phyloP scores from a whole-genome alignment of 2,797 vertebrate genomes.

The Anguilla marmorata region DNA sequence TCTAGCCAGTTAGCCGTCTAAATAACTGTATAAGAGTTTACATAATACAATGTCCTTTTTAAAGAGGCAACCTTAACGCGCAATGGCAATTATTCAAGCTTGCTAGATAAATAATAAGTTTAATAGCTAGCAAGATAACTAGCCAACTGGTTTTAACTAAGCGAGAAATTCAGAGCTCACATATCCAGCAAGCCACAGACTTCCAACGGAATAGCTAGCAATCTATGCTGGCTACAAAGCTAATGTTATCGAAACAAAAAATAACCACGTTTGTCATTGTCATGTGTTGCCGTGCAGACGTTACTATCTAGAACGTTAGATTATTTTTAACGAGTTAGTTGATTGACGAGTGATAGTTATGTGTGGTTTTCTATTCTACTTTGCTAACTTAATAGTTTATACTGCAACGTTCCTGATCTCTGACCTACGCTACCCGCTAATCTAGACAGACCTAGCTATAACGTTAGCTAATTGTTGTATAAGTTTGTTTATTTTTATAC shows the following conservation, averaged over 20 bases:
- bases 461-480: background rate
- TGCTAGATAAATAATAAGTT: background rate
- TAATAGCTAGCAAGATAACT: background rate
- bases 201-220: background rate
- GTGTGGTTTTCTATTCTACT: background rate
- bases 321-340: background rate
- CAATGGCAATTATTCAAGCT: background rate
- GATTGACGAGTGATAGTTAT: background rate
- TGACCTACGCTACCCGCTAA: background rate
- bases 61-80: background rate
- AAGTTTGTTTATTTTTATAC: constrained; percentile 5
- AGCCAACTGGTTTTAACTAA: background rate
- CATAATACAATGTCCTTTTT: background rate
- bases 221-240: background rate
- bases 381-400: background rate
- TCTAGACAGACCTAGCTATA: background rate
- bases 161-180: background rate
- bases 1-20: background rate
- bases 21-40: background rate
- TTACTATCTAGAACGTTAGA: background rate
- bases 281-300: background rate
- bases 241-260: background rate
- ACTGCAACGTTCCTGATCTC: background rate
- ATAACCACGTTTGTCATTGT: background rate
- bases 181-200: background rate